These are phyloP conservation scores for Chaetodon trifasciatus DNA, from an alignment of 2,797 vertebrate genomes.

Conservation along the genomic window DNA sequence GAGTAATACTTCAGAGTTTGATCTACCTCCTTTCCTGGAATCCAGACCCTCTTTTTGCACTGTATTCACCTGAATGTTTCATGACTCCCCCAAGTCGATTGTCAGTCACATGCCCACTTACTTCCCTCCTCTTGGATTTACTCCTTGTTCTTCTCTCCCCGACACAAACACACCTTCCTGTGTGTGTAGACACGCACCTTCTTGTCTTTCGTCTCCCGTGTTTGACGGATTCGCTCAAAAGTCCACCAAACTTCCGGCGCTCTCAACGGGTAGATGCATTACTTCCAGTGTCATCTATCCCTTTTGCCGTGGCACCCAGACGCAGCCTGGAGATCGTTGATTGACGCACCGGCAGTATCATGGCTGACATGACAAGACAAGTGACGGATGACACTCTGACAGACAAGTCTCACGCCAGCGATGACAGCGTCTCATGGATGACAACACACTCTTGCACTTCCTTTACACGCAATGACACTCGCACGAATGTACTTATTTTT, in stretches of 20 bases:
- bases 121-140: constrained; percentile 13
- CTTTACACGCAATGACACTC: constrained; percentile 15
- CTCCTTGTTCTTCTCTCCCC: constrained; percentile 23
- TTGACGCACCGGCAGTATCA: constrained; percentile 62
- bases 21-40: constrained; percentile 36
- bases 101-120: constrained; percentile 56
- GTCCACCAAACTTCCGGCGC: constrained; percentile 35
- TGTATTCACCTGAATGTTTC: constrained; percentile 42
- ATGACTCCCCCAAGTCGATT: constrained; percentile 28
- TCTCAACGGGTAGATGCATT: constrained; percentile 40
- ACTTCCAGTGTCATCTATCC: constrained; percentile 44
- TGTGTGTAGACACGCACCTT: background rate
- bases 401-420: constrained; percentile 51
- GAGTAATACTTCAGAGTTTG: constrained; percentile 30
- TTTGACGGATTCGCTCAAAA: constrained; percentile 24
- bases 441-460: constrained; percentile 23
- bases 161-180: constrained; percentile 16
- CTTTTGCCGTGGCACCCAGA: constrained; percentile 57
- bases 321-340: constrained; percentile 47
- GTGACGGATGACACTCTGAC: constrained; percentile 68
- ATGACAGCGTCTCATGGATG: constrained; percentile 52
- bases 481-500: constrained; percentile 8
- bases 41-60: constrained; percentile 14
- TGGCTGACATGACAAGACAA: constrained; percentile 70
- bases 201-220: constrained; percentile 10